Evolutionary conservation across 2,888 invertebrate species (phyloP), one percentile per base, ranked within the genome.

Genomic region (Seira musarum): DNA sequence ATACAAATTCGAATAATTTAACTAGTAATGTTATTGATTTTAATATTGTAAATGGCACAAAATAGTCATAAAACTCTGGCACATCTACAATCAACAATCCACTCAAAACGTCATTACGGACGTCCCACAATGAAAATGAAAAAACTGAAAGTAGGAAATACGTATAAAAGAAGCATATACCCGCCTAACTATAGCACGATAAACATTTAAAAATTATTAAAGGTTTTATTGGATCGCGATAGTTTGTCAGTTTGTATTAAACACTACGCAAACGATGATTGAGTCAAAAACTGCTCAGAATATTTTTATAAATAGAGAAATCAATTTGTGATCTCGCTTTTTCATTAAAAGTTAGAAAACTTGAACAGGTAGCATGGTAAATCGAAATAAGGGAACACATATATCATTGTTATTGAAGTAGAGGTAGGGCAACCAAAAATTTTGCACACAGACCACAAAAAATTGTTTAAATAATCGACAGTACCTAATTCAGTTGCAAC

Each of bases 21-120:
- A 40, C 40, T 40, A 40, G 40, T 40, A 40, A 40, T 40, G 40
- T 40, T 40, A 40, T 13, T 40, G 6, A 40, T 40, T 40, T 78
- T 79, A 79, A 72, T 24, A 60, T 72, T 79, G 79, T 79, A 79
- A 79, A 79, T 79, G 79, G 79, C 79, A 79, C 78, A 78, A 63
- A 60, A 76, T 21, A n/a, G 63, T 79, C 35, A 67, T 71, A 78
- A 64, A 72, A 72, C 67, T 79, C 79, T 79, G 79, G 79, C 79
- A 78, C 78, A 78, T 78, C 78, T 78, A 78, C 78, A 78, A 71
- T n/a, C n/a, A n/a, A n/a, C n/a, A 71, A 30, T 40, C 13, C 40
- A 40, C 40, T 40, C 40, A 13, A 40, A 40, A 13, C 6, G 6
- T 8, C 13, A 40, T 40, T 13, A 13, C 13, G 40, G 40, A 40